Conservation (phyloP, 2,888 invertebrate genomes). For the Aplocera efformata region DNA sequence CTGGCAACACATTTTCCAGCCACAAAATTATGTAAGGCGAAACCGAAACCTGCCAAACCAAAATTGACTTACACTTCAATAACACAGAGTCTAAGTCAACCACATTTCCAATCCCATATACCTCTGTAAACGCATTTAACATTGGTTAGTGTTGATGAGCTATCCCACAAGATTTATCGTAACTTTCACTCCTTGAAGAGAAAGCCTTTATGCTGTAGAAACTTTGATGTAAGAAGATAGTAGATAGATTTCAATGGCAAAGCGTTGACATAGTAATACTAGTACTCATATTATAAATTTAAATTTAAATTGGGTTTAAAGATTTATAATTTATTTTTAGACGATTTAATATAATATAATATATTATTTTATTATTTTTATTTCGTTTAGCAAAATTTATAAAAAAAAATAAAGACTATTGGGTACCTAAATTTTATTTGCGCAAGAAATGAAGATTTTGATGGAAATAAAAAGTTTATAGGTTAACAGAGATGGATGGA, state of each 20-base stretch:
- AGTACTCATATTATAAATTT: no score
- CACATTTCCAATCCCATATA: constrained; percentile 2
- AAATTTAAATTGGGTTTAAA: no score
- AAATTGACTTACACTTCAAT: not conserved
- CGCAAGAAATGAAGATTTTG: no score
- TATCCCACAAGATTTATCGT: constrained; percentile 26
- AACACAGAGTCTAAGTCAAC: constrained; percentile 1
- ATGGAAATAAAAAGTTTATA: no score
- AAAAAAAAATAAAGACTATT: no score
- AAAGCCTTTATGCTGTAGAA: constrained; percentile 36
- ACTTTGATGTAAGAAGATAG: constrained; percentile 20
- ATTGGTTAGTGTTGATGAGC: constrained; percentile 22
- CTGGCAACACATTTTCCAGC: constrained; percentile 3
- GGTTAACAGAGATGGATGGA: no score
- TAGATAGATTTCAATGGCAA: constrained; percentile 11
- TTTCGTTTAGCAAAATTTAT: no score
- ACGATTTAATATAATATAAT: no score
- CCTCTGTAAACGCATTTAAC: constrained; percentile 21
- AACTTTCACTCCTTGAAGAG: constrained; percentile 42
- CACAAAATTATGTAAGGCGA: not conserved
- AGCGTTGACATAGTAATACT: no score
- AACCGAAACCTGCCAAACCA: not conserved
- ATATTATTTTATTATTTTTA: no score
- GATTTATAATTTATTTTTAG: no score
- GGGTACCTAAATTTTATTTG: no score